Evolutionary conservation across 2,888 invertebrate genomes (phyloP).

Genomic region (Gari tellinella): DNA sequence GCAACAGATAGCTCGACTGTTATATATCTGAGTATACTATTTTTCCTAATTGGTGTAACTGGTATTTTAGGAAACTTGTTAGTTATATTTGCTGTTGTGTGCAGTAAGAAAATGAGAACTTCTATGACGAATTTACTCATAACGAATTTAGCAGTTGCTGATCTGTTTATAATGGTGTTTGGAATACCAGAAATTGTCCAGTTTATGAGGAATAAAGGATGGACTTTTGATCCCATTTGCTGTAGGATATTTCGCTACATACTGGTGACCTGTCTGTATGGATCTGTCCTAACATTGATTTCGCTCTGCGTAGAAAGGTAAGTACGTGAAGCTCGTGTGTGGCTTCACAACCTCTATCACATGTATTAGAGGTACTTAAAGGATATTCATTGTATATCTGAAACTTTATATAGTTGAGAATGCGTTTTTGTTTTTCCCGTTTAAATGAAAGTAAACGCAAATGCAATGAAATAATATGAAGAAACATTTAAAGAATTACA

Average conservation of each 20-base stretch:
- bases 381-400: too few species aligned
- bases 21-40: constrained; percentile 59
- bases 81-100: constrained; percentile 82
- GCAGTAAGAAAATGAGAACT: constrained; percentile 82
- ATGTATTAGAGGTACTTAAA: too few species aligned
- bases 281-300: constrained; percentile 65
- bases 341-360: too few species aligned
- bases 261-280: constrained; percentile 63
- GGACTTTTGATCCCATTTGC: constrained; percentile 55
- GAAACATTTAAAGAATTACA: too few species aligned
- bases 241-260: constrained; percentile 62
- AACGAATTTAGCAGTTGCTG: constrained; percentile 83
- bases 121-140: constrained; percentile 83
- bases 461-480: too few species aligned
- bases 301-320: constrained; percentile 69
- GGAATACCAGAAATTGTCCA: constrained; percentile 83
- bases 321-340: too few species aligned
- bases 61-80: constrained; percentile 83
- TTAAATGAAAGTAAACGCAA: too few species aligned
- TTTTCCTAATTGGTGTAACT: constrained; percentile 79
- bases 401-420: too few species aligned
- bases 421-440: too few species aligned
- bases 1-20: constrained; percentile 42
- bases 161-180: constrained; percentile 82
- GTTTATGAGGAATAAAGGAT: constrained; percentile 79